phyloP scores from a whole-genome alignment of 2,113 vertebrate genomes.

The Lycocorax pyrrhopterus region DNA sequence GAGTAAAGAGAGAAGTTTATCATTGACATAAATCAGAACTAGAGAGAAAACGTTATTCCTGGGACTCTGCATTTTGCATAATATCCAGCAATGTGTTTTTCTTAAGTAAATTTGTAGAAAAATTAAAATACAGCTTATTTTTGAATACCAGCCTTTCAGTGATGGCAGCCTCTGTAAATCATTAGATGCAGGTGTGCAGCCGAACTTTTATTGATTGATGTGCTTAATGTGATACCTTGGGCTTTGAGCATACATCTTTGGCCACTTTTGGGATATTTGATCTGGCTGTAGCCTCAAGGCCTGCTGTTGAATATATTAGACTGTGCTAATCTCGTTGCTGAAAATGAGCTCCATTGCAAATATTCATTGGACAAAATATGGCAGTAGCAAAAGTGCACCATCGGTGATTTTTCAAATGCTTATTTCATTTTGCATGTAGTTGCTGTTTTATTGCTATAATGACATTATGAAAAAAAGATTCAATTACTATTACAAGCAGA shows the following conservation, averaged over 20 bases:
- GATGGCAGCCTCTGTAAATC: neutral
- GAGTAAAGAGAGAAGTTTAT: neutral
- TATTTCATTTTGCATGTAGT: neutral
- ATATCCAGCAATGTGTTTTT: neutral
- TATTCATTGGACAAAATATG: neutral
- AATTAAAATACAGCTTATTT: neutral
- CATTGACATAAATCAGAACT: neutral
- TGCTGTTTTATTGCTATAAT: slow-evolving; percentile 4
- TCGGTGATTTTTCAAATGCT: neutral
- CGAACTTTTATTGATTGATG: neutral
- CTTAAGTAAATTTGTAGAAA: neutral
- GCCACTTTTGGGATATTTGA: neutral
- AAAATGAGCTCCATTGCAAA: neutral
- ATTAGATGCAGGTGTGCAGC: neutral
- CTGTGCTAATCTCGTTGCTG: neutral
- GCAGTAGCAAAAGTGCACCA: neutral
- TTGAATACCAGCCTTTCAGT: neutral
- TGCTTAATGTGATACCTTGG: neutral
- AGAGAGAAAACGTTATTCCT: neutral
- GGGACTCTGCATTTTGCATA: neutral
- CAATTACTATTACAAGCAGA: neutral
- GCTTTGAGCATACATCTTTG: neutral
- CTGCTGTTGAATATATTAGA: neutral
- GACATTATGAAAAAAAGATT: neutral
- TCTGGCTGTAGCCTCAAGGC: neutral